A percentile compares a stretch with the other conserved stretches of the same genome.
Conservation (phyloP, 2,113 vertebrate species). For the Variabilichromis moorii region DNA sequence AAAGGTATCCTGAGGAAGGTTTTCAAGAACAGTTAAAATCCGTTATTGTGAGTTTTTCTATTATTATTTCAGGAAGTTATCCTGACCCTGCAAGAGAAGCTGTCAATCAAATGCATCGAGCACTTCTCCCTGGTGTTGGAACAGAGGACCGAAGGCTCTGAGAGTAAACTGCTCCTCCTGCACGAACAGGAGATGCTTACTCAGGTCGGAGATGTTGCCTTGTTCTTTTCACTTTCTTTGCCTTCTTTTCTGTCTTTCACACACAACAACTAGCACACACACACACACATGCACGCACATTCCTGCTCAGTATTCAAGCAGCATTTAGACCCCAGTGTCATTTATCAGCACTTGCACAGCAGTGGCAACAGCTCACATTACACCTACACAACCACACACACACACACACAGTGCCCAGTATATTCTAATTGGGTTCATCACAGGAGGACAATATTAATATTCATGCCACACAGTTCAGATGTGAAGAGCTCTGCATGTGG, state of each 20-base stretch:
- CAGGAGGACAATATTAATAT: constrained; percentile 52
- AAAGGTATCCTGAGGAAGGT: neutral
- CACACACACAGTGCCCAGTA: neutral
- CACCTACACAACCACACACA: neutral
- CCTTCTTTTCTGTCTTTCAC: neutral
- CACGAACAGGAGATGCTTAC: constrained; percentile 95
- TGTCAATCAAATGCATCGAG: constrained; percentile 95
- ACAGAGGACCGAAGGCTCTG: constrained; percentile 80
- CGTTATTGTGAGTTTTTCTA: neutral
- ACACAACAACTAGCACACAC: neutral
- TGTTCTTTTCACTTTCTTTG: neutral
- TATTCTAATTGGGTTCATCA: constrained; percentile 58
- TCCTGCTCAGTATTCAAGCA: constrained; percentile 50
- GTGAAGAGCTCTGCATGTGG: neutral
- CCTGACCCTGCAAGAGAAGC: constrained; percentile 95
- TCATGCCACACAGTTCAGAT: constrained; percentile 23
- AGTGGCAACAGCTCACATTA: constrained; percentile 43
- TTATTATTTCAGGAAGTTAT: constrained; percentile 82
- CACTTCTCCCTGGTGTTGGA: constrained; percentile 95
- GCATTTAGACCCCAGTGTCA: constrained; percentile 37
- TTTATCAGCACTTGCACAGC: constrained; percentile 62
- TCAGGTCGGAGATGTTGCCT: constrained; percentile 74
- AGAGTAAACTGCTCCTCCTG: constrained; percentile 84
- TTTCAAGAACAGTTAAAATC: neutral
- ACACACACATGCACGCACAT: neutral